Base-by-base conservation (phyloP, 1,140 invertebrate genomes). In the Bombus confusus region DNA sequence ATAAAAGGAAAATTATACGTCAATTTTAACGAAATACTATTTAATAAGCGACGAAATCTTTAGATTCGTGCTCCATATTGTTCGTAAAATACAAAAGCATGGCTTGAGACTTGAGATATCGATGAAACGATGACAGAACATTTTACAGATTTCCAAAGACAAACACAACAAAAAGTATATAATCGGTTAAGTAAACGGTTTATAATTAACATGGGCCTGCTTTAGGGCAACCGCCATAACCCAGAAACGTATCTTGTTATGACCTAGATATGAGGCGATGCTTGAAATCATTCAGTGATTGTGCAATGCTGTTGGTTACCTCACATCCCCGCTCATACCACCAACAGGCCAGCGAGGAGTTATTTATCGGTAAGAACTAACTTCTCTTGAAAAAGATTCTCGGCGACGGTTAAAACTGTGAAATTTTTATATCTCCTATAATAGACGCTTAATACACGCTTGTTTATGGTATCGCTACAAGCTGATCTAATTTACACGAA, bases 201-300 rank as follows among this genome's bases (percentile, higher is more conserved):
- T 90, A 90, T 90, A 88, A 91, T 91, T 90, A 87, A 91, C 85
- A 86, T 91, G 91, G 91, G 91, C 90, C 91, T 91, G 93, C 92
- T 94, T 95, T 93, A 91, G 93, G 93, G 92, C 92, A 95, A 94
- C 94, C 93, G 94, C 93, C 93, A 94, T 95, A 95, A 95, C 95
- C 95, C 94, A 95, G 95, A 95, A 95, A 95, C 94, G 94, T 95
- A 94, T 94, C 94, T 94, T 93, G 93, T 94, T 95, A 93, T 95
- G 95, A 95, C 94, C 95, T 91, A 95, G 95, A 95, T 95, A 95
- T 95, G 95, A 95, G 94, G 94, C 94, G 94, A 95, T 95, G 95
- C 95, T 95, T 95, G 95, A 95, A 95, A 95, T 95, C 94, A 95
- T 95, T 95, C 94, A 95, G 93, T 92, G 94, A 95, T 95, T 95